Base-by-base conservation (phyloP, 2,797 vertebrate species). In the Malurus splendens region DNA sequence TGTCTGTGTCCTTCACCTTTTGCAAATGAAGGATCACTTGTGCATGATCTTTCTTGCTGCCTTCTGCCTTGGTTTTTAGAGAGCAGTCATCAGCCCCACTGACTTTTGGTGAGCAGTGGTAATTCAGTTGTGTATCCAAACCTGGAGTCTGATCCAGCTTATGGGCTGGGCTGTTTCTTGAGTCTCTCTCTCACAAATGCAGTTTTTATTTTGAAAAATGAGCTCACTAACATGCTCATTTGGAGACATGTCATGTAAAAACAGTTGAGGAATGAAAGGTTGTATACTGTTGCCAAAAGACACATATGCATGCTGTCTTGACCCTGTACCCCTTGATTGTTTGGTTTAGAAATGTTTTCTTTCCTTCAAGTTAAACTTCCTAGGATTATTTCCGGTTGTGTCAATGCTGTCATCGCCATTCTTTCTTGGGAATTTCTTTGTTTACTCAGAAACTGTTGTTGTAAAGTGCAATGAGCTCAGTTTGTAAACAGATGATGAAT, bases 291-390 rank as follows among this genome's bases (percentile, higher is more conserved):
- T 74, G 81, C 55, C 62, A 78, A 55, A 91, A 85, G 39, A 67
- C 1, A 13, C 4, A 9, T 48, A 25, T 61, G 30, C n/a, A 24
- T 50, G 56, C 28, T 72, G 32, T 50, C 54, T 62, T 87, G 73
- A 87, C 52, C 48, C 45, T 71, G 41, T 50, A 39, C 38, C 32
- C 52, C 38, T 25, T 62, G 45, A 13, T 59, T 75, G 39, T 66
- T 93, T 93, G 42, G 52, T 57, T 94, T 90, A 65, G 38, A 87
- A 79, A 85, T 42, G 56, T 73, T 93, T 88, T 88, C 9, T 84
- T 93, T 83, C 38, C 48, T 90, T 92, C 54, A 74, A 25, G 25
- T 85, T 52, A 57, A 82, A 73, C 4, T 6, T 82, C 47, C 71
- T 67, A 23, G 15, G 54, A 65, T 80, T 87, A 51, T 86, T 90